Evolutionary conservation across 2,888 invertebrate species (phyloP).

Genomic region (Ceriagrion tenellum): DNA sequence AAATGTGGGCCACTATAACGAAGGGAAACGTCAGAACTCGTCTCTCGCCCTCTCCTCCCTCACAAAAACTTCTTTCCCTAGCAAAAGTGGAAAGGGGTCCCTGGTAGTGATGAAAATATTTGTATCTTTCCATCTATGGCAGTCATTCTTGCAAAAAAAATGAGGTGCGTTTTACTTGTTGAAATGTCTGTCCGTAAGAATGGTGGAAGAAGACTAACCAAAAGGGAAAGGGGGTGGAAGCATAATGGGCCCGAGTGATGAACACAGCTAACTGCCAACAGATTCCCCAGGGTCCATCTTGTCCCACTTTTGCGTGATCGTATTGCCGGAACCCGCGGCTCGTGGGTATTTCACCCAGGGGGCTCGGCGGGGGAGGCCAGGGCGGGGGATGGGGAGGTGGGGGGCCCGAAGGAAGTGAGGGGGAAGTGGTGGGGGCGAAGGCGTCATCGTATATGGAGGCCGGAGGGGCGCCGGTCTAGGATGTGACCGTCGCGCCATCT

Average conservation of each 20-base stretch:
- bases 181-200: neutral
- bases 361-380: constrained; percentile 33
- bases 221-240: neutral
- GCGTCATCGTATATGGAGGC: constrained; percentile 33
- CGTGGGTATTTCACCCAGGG: constrained; percentile 62
- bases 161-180: too few species aligned
- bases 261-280: neutral
- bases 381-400: neutral
- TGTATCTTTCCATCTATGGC: neutral
- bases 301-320: constrained; percentile 58
- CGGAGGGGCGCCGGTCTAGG: constrained; percentile 52
- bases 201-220: neutral
- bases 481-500: constrained; percentile 63
- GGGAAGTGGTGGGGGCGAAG: neutral
- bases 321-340: constrained; percentile 64
- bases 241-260: neutral
- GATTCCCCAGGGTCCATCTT: constrained; percentile 36
- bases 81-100: neutral
- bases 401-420: constrained; percentile 29
- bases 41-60: too few species aligned
- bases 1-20: too few species aligned
- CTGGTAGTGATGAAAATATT: neutral
- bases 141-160: neutral
- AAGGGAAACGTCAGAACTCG: too few species aligned
- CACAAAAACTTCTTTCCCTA: neutral